These are phyloP conservation scores for Lontra canadensis DNA, from an alignment of 2,113 vertebrate species.

Conservation along the genomic window DNA sequence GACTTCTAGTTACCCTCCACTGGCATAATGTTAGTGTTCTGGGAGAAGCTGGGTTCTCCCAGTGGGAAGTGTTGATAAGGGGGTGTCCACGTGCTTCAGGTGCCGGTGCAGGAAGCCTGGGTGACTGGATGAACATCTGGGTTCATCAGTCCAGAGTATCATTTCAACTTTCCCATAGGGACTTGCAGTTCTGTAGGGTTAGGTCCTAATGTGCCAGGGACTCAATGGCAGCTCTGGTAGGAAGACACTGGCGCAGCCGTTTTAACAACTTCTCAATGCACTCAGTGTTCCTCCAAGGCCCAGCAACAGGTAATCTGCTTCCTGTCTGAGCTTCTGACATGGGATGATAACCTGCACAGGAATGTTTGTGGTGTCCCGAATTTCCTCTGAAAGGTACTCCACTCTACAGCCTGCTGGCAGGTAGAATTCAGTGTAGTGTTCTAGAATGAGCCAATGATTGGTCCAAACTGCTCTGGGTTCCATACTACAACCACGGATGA, in stretches of 20 bases:
- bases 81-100: not conserved
- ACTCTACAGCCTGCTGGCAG: not conserved
- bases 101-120: not conserved
- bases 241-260: not conserved
- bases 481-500: not conserved
- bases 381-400: not conserved
- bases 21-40: not conserved
- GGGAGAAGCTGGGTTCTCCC: not conserved
- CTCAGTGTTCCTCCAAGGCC: not conserved
- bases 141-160: not conserved
- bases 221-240: not conserved
- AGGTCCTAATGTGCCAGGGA: not conserved
- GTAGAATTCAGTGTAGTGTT: rapidly evolving
- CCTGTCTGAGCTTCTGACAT: too few relatives aligned
- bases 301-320: not conserved
- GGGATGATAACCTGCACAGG: not conserved
- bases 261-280: not conserved
- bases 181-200: not conserved
- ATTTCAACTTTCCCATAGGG: not conserved
- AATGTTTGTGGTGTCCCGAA: not conserved
- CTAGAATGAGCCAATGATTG: not conserved
- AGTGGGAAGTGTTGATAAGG: not conserved
- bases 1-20: not conserved
- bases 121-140: not conserved
- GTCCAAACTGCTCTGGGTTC: not conserved